Percentiles rank a stretch among this genome's conserved stretches.
Conservation (phyloP, 2,888 invertebrate species). For the Cephonodes hylas region DNA sequence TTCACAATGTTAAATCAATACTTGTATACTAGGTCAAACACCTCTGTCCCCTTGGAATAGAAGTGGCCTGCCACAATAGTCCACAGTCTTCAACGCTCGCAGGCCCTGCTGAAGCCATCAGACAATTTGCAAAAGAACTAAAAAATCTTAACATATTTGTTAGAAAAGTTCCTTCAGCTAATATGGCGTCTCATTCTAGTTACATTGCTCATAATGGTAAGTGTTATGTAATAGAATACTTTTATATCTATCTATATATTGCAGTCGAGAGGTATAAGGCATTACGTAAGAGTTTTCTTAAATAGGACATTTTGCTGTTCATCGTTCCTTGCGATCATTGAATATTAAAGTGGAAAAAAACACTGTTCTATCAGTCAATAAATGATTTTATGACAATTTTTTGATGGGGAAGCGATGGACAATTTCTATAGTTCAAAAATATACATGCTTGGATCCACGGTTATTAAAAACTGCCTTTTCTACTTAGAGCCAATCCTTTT, state of each 20-base stretch:
- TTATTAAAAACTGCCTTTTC: not conserved
- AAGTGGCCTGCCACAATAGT: slow-evolving; percentile 89
- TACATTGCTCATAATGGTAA: slow-evolving; percentile 84
- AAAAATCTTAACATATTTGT: slow-evolving; percentile 39
- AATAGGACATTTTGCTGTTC: no score
- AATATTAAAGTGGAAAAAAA: no score
- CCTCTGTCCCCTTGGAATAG: slow-evolving; percentile 80
- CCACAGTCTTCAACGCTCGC: slow-evolving; percentile 88
- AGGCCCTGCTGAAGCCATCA: slow-evolving; percentile 83
- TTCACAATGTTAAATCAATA: no score
- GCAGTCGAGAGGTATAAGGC: no score
- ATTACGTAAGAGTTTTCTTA: no score
- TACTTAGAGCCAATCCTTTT: not conserved
- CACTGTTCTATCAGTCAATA: no score
- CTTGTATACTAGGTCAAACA: not conserved
- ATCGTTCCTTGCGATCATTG: no score
- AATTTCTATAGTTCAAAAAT: no score
- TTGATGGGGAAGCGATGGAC: no score
- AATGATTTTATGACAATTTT: no score
- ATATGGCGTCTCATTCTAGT: slow-evolving; percentile 91
- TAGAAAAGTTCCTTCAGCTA: slow-evolving; percentile 78
- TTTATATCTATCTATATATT: no score
- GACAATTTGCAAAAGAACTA: slow-evolving; percentile 72
- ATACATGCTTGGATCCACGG: not conserved
- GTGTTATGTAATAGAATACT: not conserved